phyloP scores from a whole-genome alignment of 2,888 invertebrate genomes.

The Stomorhina lunata region DNA sequence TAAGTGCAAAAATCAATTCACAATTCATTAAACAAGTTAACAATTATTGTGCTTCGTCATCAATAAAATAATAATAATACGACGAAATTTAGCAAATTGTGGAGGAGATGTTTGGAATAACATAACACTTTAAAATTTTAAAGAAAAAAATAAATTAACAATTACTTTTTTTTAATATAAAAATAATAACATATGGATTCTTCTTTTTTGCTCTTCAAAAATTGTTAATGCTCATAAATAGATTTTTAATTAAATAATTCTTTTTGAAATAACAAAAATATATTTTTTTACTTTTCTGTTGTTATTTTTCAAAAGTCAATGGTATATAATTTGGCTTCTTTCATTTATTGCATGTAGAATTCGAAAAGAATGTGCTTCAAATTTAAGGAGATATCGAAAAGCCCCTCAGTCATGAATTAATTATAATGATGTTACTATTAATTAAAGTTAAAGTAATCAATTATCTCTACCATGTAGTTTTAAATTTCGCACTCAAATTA shows the following conservation, averaged over 20 bases:
- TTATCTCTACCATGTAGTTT: too few species aligned
- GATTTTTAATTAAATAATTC: neutral
- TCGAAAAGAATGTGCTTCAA: neutral
- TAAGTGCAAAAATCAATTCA: neutral
- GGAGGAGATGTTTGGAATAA: neutral
- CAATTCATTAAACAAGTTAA: neutral
- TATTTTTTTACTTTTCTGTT: too few species aligned
- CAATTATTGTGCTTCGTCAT: constrained; percentile 7
- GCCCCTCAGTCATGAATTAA: neutral
- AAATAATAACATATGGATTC: neutral
- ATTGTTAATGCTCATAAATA: neutral
- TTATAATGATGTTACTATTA: too few species aligned
- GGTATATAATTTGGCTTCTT: neutral
- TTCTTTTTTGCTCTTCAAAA: too few species aligned
- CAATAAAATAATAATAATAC: neutral
- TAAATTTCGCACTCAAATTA: too few species aligned
- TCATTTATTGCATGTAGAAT: too few species aligned
- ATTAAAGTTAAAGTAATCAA: too few species aligned
- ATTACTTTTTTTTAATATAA: neutral
- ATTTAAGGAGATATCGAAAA: neutral
- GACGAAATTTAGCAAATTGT: neutral
- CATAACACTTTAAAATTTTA: constrained; percentile 1
- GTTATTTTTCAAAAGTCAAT: neutral
- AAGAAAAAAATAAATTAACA: constrained; percentile 26
- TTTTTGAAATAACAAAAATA: too few species aligned